Evolutionary conservation across 1,140 invertebrate species (phyloP).

Genomic region (Pseudomyrmex concolor): DNA sequence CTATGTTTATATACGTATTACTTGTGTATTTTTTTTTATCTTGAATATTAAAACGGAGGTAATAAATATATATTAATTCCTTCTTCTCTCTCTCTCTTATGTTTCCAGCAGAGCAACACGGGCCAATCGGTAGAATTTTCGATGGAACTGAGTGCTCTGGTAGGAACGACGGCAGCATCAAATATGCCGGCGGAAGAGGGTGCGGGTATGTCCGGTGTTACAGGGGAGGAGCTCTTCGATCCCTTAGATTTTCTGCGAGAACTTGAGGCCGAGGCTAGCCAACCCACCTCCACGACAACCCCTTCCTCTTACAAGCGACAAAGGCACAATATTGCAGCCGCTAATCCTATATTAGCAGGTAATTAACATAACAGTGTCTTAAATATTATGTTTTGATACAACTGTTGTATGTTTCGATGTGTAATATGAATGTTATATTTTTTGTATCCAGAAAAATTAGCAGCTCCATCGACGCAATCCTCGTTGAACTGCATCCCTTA

Average conservation of each 20-base stretch:
- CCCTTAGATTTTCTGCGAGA: slow-evolving; percentile 83
- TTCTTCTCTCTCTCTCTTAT: neutral
- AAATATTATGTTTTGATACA: too few relatives aligned
- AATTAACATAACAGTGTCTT: slow-evolving; percentile 56
- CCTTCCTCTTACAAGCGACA: slow-evolving; percentile 86
- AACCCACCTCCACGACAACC: slow-evolving; percentile 83
- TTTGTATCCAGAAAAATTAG: slow-evolving; percentile 82
- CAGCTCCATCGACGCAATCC: slow-evolving; percentile 83
- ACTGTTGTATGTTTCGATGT: too few relatives aligned
- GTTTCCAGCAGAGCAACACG: slow-evolving; percentile 80
- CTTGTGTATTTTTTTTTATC: too few relatives aligned
- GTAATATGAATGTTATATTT: neutral
- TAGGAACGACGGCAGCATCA: slow-evolving; percentile 79
- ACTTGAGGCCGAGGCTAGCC: slow-evolving; percentile 82
- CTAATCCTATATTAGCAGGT: slow-evolving; percentile 92
- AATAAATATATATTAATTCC: too few relatives aligned
- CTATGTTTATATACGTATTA: neutral
- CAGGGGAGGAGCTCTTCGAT: slow-evolving; percentile 82
- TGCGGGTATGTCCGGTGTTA: slow-evolving; percentile 76
- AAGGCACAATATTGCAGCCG: slow-evolving; percentile 92
- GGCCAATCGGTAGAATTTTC: slow-evolving; percentile 83
- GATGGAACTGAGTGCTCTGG: slow-evolving; percentile 82
- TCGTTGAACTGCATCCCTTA: slow-evolving; percentile 81
- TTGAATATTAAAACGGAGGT: too few relatives aligned
- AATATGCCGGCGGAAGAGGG: slow-evolving; percentile 75